Conservation (phyloP, 30 jellyfish, hydroid and myxozoan genomes). For the Sanderia malayensis region DNA sequence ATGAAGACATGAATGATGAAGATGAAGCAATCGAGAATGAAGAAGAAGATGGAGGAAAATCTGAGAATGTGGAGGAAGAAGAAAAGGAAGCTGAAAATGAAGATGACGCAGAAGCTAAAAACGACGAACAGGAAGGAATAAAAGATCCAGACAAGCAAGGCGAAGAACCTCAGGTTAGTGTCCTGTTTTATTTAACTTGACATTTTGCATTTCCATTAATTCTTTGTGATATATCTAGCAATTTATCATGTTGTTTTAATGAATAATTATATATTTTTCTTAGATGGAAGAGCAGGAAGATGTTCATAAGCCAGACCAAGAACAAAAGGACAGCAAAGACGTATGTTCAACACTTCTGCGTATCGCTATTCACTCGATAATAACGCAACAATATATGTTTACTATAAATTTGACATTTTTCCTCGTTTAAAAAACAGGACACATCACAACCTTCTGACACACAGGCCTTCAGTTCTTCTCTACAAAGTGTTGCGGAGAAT, state of each 20-base stretch:
- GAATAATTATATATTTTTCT: no score
- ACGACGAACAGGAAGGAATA: conserved; percentile 4
- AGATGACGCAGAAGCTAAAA: conserved; percentile 2
- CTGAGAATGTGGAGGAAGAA: conserved; percentile 19
- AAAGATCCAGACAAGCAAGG: background rate
- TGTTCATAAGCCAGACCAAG: no score
- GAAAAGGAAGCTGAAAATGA: conserved; percentile 32
- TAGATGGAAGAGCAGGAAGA: no score
- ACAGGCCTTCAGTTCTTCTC: conserved; percentile 16
- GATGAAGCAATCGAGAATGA: conserved; percentile 15
- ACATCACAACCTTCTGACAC: conserved; percentile 33
- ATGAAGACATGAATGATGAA: no score
- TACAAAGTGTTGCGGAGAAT: background rate
- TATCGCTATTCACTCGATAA: no score
- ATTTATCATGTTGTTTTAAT: no score
- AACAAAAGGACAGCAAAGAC: no score
- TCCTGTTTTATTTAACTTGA: background rate
- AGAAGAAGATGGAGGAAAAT: conserved; percentile 16
- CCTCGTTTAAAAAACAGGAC: background rate
- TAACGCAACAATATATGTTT: no score
- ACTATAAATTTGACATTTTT: no score
- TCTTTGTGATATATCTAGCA: no score
- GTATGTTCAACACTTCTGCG: no score
- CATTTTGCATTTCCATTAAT: no score
- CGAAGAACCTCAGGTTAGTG: background rate